A percentile compares a stretch with the other conserved stretches of the same genome.
phyloP scores from a whole-genome alignment of 2,113 vertebrate species.

The Rhabdornis inornatus region DNA sequence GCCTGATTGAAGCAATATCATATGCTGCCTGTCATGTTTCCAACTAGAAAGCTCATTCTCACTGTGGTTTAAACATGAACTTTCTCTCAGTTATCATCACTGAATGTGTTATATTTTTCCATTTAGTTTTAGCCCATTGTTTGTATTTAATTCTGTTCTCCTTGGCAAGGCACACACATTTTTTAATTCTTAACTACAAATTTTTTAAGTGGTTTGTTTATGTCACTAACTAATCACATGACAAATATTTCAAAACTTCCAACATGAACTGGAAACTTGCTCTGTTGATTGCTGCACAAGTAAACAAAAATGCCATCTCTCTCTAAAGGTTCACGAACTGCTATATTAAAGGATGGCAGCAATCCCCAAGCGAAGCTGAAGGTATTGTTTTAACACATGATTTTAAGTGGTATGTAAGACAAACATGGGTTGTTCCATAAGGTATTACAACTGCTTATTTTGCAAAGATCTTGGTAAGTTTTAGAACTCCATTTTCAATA shows the following conservation, averaged over 20 bases:
- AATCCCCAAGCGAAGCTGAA: background rate
- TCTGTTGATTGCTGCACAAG: background rate
- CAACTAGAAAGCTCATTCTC: background rate
- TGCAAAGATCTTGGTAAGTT: background rate
- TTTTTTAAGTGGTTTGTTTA: background rate
- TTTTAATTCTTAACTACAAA: background rate
- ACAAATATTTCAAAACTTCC: background rate
- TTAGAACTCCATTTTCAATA: background rate
- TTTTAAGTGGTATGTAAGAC: background rate
- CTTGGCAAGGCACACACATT: fast-evolving
- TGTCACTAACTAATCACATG: background rate
- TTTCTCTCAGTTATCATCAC: background rate
- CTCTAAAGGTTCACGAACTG: background rate
- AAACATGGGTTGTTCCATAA: background rate
- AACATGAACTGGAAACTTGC: background rate
- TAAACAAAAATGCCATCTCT: background rate
- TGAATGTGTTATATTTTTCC: background rate
- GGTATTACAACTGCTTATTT: background rate
- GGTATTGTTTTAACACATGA: background rate
- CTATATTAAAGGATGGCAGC: background rate
- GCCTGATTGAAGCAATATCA: background rate
- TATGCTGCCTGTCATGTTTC: background rate
- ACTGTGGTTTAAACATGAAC: background rate
- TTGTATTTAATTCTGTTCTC: background rate
- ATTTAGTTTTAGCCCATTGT: background rate